These are phyloP conservation scores for Sarcophaga bullata DNA, from an alignment of 1,140 invertebrate genomes.

Conservation along the genomic window DNA sequence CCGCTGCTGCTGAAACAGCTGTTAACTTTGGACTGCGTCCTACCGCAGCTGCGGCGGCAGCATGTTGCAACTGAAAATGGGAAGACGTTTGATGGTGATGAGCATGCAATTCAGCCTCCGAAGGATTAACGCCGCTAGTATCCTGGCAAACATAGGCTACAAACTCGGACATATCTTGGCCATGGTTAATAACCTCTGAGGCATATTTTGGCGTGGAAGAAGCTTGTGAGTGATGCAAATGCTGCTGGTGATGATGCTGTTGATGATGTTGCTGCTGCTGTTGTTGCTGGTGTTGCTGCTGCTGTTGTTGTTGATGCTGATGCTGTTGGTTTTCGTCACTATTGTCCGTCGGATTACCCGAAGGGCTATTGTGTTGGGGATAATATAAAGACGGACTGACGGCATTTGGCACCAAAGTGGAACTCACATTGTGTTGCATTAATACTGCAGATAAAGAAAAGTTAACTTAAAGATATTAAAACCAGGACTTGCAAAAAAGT, in stretches of 20 bases:
- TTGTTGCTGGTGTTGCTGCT: slow-evolving; percentile 54
- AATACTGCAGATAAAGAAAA: slow-evolving; percentile 46
- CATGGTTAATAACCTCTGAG: slow-evolving; percentile 46
- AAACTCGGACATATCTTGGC: slow-evolving; percentile 93
- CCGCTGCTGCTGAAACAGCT: slow-evolving; percentile 49
- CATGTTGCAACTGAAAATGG: slow-evolving; percentile 59
- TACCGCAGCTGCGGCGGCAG: slow-evolving; percentile 7
- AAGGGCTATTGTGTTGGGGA: slow-evolving; percentile 67
- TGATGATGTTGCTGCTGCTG: slow-evolving; percentile 58
- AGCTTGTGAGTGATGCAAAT: slow-evolving; percentile 55
- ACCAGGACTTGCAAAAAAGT: not conserved
- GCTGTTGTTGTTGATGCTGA: slow-evolving; percentile 57
- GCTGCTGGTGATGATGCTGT: slow-evolving; percentile 53
- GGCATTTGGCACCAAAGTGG: slow-evolving; percentile 60
- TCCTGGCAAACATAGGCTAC: slow-evolving; percentile 97
- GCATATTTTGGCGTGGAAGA: slow-evolving; percentile 44
- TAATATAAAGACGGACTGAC: slow-evolving; percentile 68
- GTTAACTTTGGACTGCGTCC: slow-evolving; percentile 49
- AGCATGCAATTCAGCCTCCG: slow-evolving; percentile 68
- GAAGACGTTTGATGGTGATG: slow-evolving; percentile 49
- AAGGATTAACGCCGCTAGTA: slow-evolving; percentile 79
- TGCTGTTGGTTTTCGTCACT: slow-evolving; percentile 1
- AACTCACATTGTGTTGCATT: slow-evolving; percentile 55
- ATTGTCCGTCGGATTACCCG: slow-evolving; percentile 37
- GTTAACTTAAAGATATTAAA: not conserved